A percentile compares a stretch with the other conserved stretches of the same genome.
Conservation (phyloP, 1,140 invertebrate genomes). For the Neuroterus valhalla region DNA sequence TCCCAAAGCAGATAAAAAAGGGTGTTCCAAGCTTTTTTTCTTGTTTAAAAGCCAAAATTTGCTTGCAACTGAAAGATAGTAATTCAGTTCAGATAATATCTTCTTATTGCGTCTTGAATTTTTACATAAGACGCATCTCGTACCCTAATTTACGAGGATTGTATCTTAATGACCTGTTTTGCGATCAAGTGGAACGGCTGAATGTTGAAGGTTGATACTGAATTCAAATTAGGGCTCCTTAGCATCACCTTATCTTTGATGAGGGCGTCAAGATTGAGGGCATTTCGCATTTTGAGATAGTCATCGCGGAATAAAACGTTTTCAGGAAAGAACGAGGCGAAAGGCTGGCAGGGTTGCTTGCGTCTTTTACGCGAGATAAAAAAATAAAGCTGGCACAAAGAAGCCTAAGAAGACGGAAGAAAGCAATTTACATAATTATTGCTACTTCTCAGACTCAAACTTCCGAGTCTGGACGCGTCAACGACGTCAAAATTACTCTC, state of each 20-base stretch:
- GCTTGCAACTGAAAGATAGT: neutral
- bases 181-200: slow-evolving; percentile 17
- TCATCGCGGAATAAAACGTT: slow-evolving; percentile 15
- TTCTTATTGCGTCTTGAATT: neutral
- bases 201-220: slow-evolving; percentile 31
- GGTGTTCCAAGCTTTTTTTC: no score
- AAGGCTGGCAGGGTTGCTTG: neutral
- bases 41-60: neutral
- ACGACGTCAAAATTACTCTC: slow-evolving; percentile 14
- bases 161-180: slow-evolving; percentile 29
- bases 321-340: neutral
- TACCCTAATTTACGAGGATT: slow-evolving; percentile 17
- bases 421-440: slow-evolving; percentile 29
- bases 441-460: slow-evolving; percentile 7
- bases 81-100: neutral
- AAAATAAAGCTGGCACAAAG: slow-evolving; percentile 27
- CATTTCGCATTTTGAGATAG: slow-evolving; percentile 27
- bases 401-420: slow-evolving; percentile 29
- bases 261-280: slow-evolving; percentile 21
- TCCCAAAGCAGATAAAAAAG: no score
- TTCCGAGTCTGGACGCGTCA: slow-evolving; percentile 22
- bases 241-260: slow-evolving; percentile 35
- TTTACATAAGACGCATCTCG: neutral
- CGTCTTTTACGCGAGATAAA: slow-evolving; percentile 27
- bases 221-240: slow-evolving; percentile 37